phyloP scores from a whole-genome alignment of 35 echinoderm and acorn worm genomes.

The Patiria miniata region DNA sequence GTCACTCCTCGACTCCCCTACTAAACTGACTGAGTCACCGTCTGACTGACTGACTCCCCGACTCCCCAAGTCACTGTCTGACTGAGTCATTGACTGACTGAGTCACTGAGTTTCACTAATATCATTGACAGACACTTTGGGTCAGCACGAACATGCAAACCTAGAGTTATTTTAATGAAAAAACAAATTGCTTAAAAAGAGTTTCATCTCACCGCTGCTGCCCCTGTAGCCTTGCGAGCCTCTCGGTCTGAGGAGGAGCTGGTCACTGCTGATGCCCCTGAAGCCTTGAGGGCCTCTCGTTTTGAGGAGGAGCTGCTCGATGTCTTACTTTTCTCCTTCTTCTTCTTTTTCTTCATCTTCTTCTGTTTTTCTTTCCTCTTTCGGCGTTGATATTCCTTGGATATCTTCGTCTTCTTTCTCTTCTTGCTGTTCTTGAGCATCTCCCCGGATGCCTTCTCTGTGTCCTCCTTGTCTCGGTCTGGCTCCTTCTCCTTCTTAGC shows the following conservation, averaged over 20 bases:
- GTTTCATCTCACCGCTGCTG: not conserved
- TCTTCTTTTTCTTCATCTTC: conserved; percentile 54
- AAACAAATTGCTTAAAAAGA: too few relatives aligned
- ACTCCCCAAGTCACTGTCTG: too few relatives aligned
- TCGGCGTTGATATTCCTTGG: conserved; percentile 28
- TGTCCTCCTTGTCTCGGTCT: conserved; percentile 64
- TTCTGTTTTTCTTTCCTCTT: conserved; percentile 19
- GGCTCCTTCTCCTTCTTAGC: conserved; percentile 40
- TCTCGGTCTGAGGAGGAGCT: not conserved
- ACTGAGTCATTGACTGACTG: too few relatives aligned
- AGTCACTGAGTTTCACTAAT: too few relatives aligned
- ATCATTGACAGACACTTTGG: too few relatives aligned
- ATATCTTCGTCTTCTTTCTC: conserved; percentile 34
- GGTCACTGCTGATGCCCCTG: not conserved
- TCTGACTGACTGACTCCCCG: too few relatives aligned
- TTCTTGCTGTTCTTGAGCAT: conserved; percentile 66
- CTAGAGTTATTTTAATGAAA: too few relatives aligned
- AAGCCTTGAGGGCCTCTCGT: not conserved
- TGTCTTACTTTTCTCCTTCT: conserved; percentile 7
- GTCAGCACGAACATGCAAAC: too few relatives aligned
- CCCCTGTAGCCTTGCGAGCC: not conserved
- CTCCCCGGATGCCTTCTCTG: conserved; percentile 58
- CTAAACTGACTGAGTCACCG: too few relatives aligned
- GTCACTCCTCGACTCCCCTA: too few relatives aligned
- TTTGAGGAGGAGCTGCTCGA: not conserved